Percentiles rank a stretch among this genome's conserved stretches.
These are phyloP conservation scores for Frieseomelitta varia DNA, from an alignment of 1,140 invertebrate species.

Conservation along the genomic window DNA sequence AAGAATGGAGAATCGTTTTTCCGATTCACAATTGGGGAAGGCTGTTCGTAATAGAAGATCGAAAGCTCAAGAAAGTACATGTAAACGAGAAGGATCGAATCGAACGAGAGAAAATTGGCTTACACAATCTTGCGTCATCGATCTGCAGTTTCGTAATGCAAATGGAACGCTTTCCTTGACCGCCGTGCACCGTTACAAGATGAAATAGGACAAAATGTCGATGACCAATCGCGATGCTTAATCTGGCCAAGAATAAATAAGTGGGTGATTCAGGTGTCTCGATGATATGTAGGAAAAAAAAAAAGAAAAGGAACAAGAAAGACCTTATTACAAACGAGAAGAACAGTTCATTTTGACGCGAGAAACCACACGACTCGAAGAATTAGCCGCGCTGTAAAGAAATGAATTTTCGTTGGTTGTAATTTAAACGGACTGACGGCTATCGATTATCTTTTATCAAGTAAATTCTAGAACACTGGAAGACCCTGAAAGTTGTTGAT, in stretches of 20 bases:
- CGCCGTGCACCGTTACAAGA: not conserved
- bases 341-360: not conserved
- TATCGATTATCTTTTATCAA: not conserved
- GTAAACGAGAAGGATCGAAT: not conserved
- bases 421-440: not conserved
- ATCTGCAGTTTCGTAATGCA: not conserved
- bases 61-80: not conserved
- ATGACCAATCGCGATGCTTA: not conserved
- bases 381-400: not conserved
- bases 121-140: constrained; percentile 11
- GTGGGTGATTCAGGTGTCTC: not conserved
- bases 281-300: not conserved
- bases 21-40: not conserved
- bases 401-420: not conserved
- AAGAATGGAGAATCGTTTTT: not conserved
- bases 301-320: not conserved
- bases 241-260: not conserved
- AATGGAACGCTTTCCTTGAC: not conserved
- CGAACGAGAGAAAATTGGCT: not conserved
- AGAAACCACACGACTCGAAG: not conserved
- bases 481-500: too few relatives aligned
- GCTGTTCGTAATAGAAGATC: not conserved
- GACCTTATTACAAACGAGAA: not conserved
- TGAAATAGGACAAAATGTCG: not conserved
- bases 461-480: not conserved